Percentiles rank a stretch among this genome's conserved stretches.
phyloP scores from a whole-genome alignment of 2,797 vertebrate species.

The Ptychadena robeensis region DNA sequence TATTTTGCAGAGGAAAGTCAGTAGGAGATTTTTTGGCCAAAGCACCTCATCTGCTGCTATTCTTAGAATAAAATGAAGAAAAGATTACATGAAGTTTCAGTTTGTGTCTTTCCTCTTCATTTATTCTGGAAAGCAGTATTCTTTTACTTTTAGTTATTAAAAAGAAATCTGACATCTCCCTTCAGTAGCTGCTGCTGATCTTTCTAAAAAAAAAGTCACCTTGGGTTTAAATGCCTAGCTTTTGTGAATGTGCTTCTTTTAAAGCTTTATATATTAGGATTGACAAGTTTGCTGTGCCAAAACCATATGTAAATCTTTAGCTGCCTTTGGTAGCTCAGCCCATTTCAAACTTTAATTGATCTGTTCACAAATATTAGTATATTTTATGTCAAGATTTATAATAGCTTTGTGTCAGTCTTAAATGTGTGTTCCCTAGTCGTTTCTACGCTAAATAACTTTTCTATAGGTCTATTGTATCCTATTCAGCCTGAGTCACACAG shows the following conservation, averaged over 20 bases:
- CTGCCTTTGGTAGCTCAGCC: constrained; percentile 16
- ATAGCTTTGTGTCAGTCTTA: not conserved
- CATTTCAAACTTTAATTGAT: constrained; percentile 12
- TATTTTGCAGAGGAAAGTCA: not conserved
- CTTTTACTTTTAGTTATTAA: constrained; percentile 30
- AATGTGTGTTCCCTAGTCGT: not conserved
- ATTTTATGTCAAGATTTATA: not conserved
- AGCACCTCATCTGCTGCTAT: not conserved
- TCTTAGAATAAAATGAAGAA: not conserved
- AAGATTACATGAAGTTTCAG: not conserved
- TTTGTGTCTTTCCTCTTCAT: not conserved
- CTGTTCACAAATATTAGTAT: constrained; percentile 18
- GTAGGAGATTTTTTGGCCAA: not conserved
- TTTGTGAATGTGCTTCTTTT: constrained; percentile 1
- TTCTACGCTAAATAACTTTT: constrained; percentile 1
- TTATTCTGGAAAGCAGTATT: not conserved
- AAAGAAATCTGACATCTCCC: constrained; percentile 26
- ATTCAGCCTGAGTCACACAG: not conserved
- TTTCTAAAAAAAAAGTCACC: constrained; percentile 42
- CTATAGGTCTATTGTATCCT: not conserved
- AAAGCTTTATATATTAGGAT: constrained; percentile 28
- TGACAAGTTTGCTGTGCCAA: constrained; percentile 3
- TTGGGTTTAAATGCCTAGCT: constrained; percentile 22
- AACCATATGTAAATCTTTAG: constrained; percentile 6
- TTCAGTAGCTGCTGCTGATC: constrained; percentile 18